Percentiles rank a stretch among this genome's conserved stretches.
These are phyloP conservation scores for Cyprinella venusta DNA, from an alignment of 2,797 vertebrate species.

Conservation along the genomic window DNA sequence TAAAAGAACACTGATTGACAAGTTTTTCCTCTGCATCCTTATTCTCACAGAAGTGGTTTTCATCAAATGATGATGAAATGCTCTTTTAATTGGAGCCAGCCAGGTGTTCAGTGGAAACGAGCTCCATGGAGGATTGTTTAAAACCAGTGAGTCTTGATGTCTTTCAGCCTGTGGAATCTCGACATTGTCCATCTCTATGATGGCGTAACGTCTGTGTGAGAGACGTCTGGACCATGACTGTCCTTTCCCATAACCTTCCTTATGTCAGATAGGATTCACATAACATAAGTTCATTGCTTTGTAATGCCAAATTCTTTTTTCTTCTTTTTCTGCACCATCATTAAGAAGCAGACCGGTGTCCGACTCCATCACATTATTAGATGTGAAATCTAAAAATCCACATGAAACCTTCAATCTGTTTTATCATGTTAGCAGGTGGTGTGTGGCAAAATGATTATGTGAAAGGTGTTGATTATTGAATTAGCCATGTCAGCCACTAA, in stretches of 20 bases:
- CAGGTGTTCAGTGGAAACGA: background rate
- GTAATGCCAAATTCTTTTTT: no score
- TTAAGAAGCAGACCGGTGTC: background rate
- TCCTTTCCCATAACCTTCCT: background rate
- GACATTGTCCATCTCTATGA: background rate
- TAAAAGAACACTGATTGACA: background rate
- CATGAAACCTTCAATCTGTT: constrained; percentile 15
- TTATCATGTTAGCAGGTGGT: constrained; percentile 71
- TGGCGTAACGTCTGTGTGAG: background rate
- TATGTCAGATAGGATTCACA: background rate
- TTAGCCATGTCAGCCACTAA: constrained; percentile 64
- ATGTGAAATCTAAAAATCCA: background rate
- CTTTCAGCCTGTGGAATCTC: constrained; percentile 37
- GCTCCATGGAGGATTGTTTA: constrained; percentile 47
- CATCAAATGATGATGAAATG: background rate
- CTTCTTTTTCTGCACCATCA: background rate
- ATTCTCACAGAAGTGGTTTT: constrained; percentile 8
- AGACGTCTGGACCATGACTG: background rate
- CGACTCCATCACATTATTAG: background rate
- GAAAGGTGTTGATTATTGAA: constrained; percentile 64
- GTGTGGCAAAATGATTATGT: constrained; percentile 59
- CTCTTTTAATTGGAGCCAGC: constrained; percentile 1
- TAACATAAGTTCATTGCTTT: background rate
- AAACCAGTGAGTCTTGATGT: constrained; percentile 43
- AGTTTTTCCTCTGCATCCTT: background rate